Percentiles rank a stretch among this genome's conserved stretches.
Conservation (phyloP, 2,113 vertebrate species). For the Myiopsitta monachus region DNA sequence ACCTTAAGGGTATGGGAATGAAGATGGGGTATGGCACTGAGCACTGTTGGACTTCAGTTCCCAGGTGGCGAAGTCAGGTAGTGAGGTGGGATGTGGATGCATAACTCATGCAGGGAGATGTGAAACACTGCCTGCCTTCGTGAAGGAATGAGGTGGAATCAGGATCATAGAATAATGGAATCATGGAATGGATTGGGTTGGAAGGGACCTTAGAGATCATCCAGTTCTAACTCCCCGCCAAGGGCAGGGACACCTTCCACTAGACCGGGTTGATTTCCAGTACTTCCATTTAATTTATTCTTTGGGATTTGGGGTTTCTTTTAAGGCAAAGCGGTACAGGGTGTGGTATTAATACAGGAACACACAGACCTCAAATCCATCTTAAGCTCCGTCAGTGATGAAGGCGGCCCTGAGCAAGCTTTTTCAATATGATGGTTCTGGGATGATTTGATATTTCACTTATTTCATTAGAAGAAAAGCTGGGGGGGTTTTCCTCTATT, state of each 20-base stretch:
- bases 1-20: not conserved
- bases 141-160: not conserved
- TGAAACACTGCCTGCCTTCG: not conserved
- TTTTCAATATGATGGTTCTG: not conserved
- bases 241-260: not conserved
- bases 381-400: not conserved
- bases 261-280: not conserved
- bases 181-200: not conserved
- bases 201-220: not conserved
- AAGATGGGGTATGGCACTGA: fast-evolving
- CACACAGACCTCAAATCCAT: fast-evolving
- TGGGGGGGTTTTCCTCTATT: not conserved
- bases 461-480: not conserved
- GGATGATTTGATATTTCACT: not conserved
- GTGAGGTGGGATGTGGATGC: not conserved
- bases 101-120: not conserved
- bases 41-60: fast-evolving
- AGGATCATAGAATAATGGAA: not conserved
- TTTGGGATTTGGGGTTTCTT: not conserved
- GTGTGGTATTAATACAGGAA: not conserved
- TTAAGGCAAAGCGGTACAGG: no score
- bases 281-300: not conserved
- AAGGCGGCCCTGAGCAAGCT: not conserved
- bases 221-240: not conserved
- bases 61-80: not conserved